A percentile compares a stretch with the other conserved stretches of the same genome.
Conservation (phyloP, 1,140 invertebrate genomes). For the Alviniconcha marisindica region DNA sequence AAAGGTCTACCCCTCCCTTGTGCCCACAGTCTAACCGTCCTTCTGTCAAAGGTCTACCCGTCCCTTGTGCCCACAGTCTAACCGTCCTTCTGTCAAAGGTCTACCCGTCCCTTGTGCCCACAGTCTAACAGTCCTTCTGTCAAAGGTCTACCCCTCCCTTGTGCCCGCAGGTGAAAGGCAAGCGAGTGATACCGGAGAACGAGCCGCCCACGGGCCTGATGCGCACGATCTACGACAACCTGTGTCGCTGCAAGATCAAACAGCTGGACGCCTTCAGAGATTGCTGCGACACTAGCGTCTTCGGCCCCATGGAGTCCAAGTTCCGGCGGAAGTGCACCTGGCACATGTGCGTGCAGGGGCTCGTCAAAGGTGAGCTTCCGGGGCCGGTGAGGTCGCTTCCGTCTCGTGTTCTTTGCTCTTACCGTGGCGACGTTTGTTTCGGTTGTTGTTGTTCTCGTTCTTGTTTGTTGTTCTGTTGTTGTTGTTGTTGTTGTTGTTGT, state of each 20-base stretch:
- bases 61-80: too few relatives aligned
- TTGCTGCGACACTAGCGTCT: slow-evolving; percentile 69
- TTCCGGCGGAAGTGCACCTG: slow-evolving; percentile 65
- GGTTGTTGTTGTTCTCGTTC: neutral
- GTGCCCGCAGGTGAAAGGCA: slow-evolving; percentile 65
- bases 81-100: too few relatives aligned
- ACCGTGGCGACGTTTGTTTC: neutral
- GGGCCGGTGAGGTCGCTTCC: neutral
- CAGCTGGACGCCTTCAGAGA: slow-evolving; percentile 62
- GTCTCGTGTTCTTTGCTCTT: neutral
- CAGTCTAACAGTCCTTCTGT: too few relatives aligned
- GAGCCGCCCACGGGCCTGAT: slow-evolving; percentile 69
- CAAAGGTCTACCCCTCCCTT: neutral
- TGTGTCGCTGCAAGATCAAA: slow-evolving; percentile 70
- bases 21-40: too few relatives aligned
- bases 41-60: too few relatives aligned
- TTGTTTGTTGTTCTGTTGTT: neutral
- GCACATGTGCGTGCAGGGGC: slow-evolving; percentile 60
- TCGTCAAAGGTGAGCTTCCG: slow-evolving; percentile 21
- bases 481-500: too few relatives aligned
- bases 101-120: too few relatives aligned
- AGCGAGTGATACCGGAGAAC: slow-evolving; percentile 68
- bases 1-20: too few relatives aligned
- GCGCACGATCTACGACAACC: slow-evolving; percentile 67
- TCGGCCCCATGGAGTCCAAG: slow-evolving; percentile 61